phyloP scores from a whole-genome alignment of 2,113 vertebrate genomes.

The Nesogale talazaci region DNA sequence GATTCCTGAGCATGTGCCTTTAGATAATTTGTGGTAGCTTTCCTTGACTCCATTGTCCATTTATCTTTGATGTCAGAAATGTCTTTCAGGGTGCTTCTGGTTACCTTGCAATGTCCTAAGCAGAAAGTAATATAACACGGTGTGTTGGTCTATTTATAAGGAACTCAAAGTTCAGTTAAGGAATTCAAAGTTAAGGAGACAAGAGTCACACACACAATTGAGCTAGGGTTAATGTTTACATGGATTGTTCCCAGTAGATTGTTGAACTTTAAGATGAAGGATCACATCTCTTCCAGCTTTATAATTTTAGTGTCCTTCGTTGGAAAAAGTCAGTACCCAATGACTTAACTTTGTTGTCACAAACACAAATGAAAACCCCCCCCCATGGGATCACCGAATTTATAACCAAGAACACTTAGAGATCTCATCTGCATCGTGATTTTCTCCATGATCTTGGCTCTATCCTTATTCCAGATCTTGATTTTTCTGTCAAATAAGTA shows the following conservation, averaged over 20 bases:
- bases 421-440: background rate
- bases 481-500: slow-evolving; percentile 60
- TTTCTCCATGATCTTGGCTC: background rate
- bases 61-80: background rate
- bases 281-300: background rate
- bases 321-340: background rate
- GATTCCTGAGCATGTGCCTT: background rate
- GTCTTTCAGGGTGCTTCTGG: background rate
- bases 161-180: background rate
- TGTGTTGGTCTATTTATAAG: background rate
- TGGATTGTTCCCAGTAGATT: background rate
- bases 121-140: background rate
- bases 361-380: background rate
- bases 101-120: background rate
- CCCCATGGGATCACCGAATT: background rate
- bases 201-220: background rate
- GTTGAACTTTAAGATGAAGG: background rate
- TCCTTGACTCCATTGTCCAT: background rate
- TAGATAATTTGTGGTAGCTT: background rate
- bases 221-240: background rate
- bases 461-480: background rate
- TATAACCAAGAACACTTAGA: background rate
- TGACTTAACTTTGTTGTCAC: background rate
- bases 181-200: background rate
- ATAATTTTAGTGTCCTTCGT: background rate